These are phyloP conservation scores for Stictonetta naevosa DNA, from an alignment of 2,113 vertebrate genomes.

Conservation along the genomic window DNA sequence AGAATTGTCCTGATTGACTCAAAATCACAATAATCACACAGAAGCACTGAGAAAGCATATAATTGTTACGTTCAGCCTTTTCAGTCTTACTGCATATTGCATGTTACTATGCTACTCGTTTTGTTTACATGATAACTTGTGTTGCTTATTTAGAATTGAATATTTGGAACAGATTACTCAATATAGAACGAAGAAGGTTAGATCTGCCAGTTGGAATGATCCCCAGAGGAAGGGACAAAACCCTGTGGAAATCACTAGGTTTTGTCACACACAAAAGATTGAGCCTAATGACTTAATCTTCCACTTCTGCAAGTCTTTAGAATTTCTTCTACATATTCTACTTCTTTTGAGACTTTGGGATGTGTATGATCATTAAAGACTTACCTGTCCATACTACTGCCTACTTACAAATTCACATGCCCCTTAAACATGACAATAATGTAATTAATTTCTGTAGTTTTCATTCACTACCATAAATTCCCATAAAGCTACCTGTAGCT, in stretches of 20 bases:
- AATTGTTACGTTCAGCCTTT: fast-evolving
- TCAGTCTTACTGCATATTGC: neutral
- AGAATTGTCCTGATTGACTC: neutral
- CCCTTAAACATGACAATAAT: neutral
- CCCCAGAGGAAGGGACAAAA: neutral
- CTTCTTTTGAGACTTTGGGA: neutral
- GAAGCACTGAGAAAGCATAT: neutral
- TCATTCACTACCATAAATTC: neutral
- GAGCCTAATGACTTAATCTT: neutral
- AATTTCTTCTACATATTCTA: neutral
- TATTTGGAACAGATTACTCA: neutral
- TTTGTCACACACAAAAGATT: neutral
- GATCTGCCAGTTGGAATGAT: neutral
- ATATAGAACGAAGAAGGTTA: neutral
- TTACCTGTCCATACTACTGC: neutral
- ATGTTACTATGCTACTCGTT: neutral
- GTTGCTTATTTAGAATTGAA: neutral
- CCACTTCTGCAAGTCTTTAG: neutral
- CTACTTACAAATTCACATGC: neutral
- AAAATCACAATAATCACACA: neutral
- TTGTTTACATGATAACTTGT: fast-evolving
- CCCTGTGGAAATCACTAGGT: neutral
- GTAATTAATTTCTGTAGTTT: neutral
- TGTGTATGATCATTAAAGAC: neutral
- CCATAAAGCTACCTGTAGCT: neutral